Percentiles rank a stretch among this genome's conserved stretches.
phyloP scores from a whole-genome alignment of 2,113 vertebrate species.

The Perccottus glenii region DNA sequence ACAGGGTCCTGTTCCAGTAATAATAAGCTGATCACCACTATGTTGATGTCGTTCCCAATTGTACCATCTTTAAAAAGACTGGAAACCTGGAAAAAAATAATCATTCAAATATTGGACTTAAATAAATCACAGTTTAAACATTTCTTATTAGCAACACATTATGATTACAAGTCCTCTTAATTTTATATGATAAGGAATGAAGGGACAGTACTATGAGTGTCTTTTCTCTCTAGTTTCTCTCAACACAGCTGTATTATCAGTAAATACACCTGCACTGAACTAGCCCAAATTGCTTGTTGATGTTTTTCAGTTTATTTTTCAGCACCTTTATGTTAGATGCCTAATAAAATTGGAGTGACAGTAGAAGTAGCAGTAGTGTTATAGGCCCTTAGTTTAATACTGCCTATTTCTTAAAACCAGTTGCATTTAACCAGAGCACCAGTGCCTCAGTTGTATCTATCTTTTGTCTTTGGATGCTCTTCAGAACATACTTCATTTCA shows the following conservation, averaged over 20 bases:
- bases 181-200: no score
- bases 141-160: no score
- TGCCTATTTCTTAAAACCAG: no score
- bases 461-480: no score
- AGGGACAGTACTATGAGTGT: no score
- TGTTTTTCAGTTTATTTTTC: not conserved
- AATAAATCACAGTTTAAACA: no score
- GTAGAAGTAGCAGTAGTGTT: not conserved
- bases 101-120: not conserved
- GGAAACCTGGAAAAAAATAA: conserved; percentile 84
- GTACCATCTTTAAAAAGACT: conserved; percentile 98
- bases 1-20: conserved; percentile 96
- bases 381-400: not conserved
- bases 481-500: no score
- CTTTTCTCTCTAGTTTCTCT: no score
- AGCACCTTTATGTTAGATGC: not conserved
- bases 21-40: conserved; percentile 93
- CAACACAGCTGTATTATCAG: not conserved
- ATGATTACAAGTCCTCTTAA: no score
- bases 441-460: no score
- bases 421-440: no score
- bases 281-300: not conserved
- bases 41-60: conserved; percentile 95
- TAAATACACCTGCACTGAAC: not conserved
- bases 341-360: not conserved